Evolutionary conservation across 2,113 vertebrate genomes (phyloP).

Genomic region (Cricetomys ansorgei): DNA sequence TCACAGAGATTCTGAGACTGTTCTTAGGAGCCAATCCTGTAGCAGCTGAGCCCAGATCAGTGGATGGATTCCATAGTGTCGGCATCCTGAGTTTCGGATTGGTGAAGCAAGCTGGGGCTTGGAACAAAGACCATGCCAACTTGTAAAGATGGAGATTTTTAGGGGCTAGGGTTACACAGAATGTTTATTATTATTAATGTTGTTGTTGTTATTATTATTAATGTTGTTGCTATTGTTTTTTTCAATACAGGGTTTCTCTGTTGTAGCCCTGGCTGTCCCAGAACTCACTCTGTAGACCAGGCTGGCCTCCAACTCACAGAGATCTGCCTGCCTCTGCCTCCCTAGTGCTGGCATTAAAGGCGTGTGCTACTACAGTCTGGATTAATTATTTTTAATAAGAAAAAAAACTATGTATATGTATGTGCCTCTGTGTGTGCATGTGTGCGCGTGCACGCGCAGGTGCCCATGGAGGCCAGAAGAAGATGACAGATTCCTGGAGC

Average conservation of each 20-base stretch:
- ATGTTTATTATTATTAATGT: not conserved
- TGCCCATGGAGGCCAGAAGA: not conserved
- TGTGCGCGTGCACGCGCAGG: no score
- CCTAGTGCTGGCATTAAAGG: no score
- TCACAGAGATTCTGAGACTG: not conserved
- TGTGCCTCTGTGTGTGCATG: not conserved
- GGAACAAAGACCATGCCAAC: not conserved
- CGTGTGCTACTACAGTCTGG: no score
- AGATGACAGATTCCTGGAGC: not conserved
- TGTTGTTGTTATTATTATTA: no score
- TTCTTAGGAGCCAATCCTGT: not conserved
- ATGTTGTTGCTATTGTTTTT: no score
- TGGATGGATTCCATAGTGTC: not conserved
- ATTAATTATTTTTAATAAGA: no score
- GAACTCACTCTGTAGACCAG: no score
- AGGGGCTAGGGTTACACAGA: not conserved
- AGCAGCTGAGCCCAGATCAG: no score
- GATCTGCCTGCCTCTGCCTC: no score
- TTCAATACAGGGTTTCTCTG: no score
- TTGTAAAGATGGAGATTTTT: not conserved
- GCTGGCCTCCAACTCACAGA: no score
- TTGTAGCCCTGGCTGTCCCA: no score
- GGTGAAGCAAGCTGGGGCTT: not conserved
- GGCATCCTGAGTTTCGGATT: not conserved
- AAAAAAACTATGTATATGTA: not conserved